A percentile compares a stretch with the other conserved stretches of the same genome.
phyloP scores from a whole-genome alignment of 92 coral and sea anemone genomes.

The Umimayanthus kanabou region DNA sequence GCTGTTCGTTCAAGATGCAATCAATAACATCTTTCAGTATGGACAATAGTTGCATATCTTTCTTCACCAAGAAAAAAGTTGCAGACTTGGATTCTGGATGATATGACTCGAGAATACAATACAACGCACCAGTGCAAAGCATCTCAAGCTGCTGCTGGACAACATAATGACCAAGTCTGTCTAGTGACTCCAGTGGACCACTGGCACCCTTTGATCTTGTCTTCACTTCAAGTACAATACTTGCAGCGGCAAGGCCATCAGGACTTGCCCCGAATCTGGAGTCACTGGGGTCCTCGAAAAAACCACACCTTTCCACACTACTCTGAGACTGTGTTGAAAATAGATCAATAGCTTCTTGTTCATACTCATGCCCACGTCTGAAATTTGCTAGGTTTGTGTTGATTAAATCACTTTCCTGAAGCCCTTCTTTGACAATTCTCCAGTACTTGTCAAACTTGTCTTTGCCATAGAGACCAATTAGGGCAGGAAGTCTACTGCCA shows the following conservation, averaged over 20 bases:
- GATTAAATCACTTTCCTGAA: slow-evolving; percentile 40
- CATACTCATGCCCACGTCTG: slow-evolving; percentile 44
- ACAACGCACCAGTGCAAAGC: no score
- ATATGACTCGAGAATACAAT: slow-evolving; percentile 51
- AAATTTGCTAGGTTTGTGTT: slow-evolving; percentile 43
- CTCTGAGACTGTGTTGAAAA: neutral
- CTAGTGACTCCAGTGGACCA: slow-evolving; percentile 48
- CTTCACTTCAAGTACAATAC: slow-evolving; percentile 46
- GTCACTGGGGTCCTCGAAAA: neutral
- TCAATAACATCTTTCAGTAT: slow-evolving; percentile 23
- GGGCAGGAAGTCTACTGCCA: slow-evolving; percentile 44
- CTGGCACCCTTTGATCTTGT: slow-evolving; percentile 45
- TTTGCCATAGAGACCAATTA: slow-evolving; percentile 43
- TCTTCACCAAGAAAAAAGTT: slow-evolving; percentile 40
- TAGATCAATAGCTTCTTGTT: slow-evolving; percentile 17
- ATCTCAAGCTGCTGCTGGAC: no score
- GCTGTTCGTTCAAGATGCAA: slow-evolving; percentile 27
- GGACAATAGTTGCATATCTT: slow-evolving; percentile 41
- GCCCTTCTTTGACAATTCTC: slow-evolving; percentile 42
- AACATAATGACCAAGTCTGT: slow-evolving; percentile 26
- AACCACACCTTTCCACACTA: no score
- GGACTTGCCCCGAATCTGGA: slow-evolving; percentile 46
- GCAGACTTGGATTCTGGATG: slow-evolving; percentile 56
- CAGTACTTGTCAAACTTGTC: slow-evolving; percentile 44
- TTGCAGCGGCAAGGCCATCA: slow-evolving; percentile 47